Evolutionary conservation across 2,113 vertebrate species (phyloP).

Genomic region (Urocynchramus pylzowi): DNA sequence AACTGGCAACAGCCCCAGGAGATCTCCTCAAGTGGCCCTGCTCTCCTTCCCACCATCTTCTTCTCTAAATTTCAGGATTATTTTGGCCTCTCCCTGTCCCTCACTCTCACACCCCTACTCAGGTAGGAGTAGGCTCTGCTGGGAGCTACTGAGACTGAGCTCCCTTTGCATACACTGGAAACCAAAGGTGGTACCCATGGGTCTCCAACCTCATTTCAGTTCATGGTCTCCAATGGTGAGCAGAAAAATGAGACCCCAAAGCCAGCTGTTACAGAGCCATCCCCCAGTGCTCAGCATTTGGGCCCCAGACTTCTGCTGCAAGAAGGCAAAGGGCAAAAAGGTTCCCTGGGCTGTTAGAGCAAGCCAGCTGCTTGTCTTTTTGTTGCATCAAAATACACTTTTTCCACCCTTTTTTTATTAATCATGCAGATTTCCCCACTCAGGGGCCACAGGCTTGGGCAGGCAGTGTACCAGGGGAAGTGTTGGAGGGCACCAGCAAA

Average conservation of each 20-base stretch:
- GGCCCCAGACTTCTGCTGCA: not conserved
- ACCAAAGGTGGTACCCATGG: rapidly evolving
- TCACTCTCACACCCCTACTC: rapidly evolving
- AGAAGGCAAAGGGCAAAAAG: not conserved
- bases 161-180: not conserved
- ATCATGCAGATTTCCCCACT: not conserved
- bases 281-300: not conserved
- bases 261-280: not conserved
- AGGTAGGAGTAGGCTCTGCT: not conserved
- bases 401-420: not conserved
- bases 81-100: not conserved
- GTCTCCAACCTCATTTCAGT: not conserved
- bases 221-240: not conserved
- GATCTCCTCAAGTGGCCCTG: not conserved
- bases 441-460: rapidly evolving
- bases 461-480: rapidly evolving
- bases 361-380: not conserved
- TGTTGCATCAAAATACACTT: not conserved
- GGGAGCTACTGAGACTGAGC: not conserved
- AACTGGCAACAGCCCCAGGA: not conserved
- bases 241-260: not conserved
- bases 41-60: not conserved
- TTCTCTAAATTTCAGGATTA: not conserved
- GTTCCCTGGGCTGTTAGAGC: not conserved
- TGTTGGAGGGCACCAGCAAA: not conserved